These are phyloP conservation scores for Trachelus troglodyta DNA, from an alignment of 2,888 invertebrate species.

Conservation along the genomic window DNA sequence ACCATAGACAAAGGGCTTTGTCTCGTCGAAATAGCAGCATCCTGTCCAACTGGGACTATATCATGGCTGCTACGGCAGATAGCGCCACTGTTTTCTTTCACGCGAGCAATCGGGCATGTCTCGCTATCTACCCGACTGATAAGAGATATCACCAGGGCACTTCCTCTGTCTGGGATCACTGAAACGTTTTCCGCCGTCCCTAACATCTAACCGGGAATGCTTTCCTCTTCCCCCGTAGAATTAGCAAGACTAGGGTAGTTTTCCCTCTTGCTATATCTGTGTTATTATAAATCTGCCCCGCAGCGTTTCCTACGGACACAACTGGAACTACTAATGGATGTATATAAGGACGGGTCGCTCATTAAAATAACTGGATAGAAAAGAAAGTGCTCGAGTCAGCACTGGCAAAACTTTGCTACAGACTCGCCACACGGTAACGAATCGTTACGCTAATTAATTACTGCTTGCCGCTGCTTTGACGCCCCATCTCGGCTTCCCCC, in stretches of 20 bases:
- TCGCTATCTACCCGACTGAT: background rate
- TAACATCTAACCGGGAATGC: background rate
- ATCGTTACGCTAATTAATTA: conserved; percentile 57
- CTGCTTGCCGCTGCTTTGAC: conserved; percentile 13
- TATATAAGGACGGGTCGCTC: conserved; percentile 34
- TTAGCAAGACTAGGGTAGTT: background rate
- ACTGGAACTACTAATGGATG: background rate
- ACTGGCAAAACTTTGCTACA: conserved; percentile 29
- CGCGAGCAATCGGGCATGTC: background rate
- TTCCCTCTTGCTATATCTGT: background rate
- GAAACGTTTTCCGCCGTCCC: background rate
- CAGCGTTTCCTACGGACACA: background rate
- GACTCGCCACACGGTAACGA: conserved; percentile 40
- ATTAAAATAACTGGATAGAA: conserved; percentile 48
- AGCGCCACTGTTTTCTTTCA: background rate
- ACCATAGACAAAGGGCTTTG: background rate
- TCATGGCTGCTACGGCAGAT: background rate
- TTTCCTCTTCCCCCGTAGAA: background rate
- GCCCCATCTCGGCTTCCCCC: background rate
- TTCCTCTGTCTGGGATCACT: background rate
- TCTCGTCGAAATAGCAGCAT: background rate
- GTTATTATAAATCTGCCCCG: background rate
- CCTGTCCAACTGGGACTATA: background rate
- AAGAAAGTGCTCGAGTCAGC: conserved; percentile 27
- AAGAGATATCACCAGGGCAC: background rate